Base-by-base conservation (phyloP, 2,113 vertebrate genomes). In the Leuciscus idus region DNA sequence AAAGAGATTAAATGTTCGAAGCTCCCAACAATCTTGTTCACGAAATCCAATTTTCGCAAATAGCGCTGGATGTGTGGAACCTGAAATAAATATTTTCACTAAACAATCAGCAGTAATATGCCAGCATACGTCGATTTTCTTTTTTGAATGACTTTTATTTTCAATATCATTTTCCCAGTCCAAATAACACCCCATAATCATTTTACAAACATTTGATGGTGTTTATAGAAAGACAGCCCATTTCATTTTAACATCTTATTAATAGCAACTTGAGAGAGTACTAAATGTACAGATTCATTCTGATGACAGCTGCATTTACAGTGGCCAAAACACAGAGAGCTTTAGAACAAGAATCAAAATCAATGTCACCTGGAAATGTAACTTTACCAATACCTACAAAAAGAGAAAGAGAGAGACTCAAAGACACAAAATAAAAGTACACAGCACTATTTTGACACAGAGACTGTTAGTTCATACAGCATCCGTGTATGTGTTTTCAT, bases 211-310 rank as follows among this genome's bases (percentile, higher is more conserved):
- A 86, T 86, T 85, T 77, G 48, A 86, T 89, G 86, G 87, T 88
- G 48, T 89, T 87, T 87, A 83, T 85, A 89, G 84, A 89, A 87
- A 92, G 81, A 89, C 84, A 70, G 77, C 90, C 87, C 68, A 30
- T 92, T 89, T 93, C 90, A 91, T 94, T 83, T 94, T 95, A 94
- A 95, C 94, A 93, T 94, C 95, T 95, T 95, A 95, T 97, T 97
- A 96, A 96, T 96, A 97, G 95, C 96, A 97, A 97, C 95, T 96
- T 96, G 95, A 96, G 66, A 83, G 95, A 96, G 95, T 97, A 96
- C 93, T 97, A 96, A 97, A 96, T 96, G 96, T 95, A 97, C 95
- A 97, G 93, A 96, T 94, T 94, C 95, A 95, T 93, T 95, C 92
- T 93, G 93, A 95, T 95, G 89, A 94, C 94, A 94, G 94, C 93